Evolutionary conservation across 2,888 invertebrate species (phyloP).

Genomic region (Embidobia sp.): DNA sequence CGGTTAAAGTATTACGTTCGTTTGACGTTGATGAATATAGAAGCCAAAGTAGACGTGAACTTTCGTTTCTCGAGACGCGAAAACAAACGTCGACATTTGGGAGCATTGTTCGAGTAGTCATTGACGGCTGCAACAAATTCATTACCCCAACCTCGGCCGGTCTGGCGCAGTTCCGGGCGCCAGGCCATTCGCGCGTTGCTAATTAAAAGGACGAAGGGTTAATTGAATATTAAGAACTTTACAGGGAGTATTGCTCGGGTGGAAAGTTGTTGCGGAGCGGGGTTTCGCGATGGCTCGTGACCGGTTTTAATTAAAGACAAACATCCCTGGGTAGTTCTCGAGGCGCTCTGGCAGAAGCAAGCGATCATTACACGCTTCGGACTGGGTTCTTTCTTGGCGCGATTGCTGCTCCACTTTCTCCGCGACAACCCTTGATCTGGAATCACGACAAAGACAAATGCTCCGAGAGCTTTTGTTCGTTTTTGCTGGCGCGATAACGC

Average conservation of each 20-base stretch:
- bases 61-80: slow-evolving; percentile 6
- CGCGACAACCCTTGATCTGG: slow-evolving; percentile 48
- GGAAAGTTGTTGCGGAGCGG: slow-evolving; percentile 34
- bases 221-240: slow-evolving; percentile 63
- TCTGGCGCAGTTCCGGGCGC: slow-evolving; percentile 6
- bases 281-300: slow-evolving; percentile 25
- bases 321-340: slow-evolving; percentile 43
- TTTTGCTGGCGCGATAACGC: slow-evolving; percentile 39
- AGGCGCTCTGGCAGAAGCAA: slow-evolving; percentile 43
- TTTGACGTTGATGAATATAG: too few species aligned
- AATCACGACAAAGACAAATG: slow-evolving; percentile 57
- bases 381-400: slow-evolving; percentile 30
- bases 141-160: neutral
- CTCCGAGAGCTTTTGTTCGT: slow-evolving; percentile 3
- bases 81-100: slow-evolving; percentile 6
- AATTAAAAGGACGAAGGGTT: slow-evolving; percentile 57
- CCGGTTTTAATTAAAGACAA: slow-evolving; percentile 61
- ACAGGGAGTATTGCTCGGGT: slow-evolving; percentile 22
- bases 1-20: too few species aligned
- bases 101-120: slow-evolving; percentile 20
- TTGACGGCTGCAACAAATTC: slow-evolving; percentile 22
- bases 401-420: slow-evolving; percentile 41
- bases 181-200: slow-evolving; percentile 19
- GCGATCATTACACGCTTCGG: slow-evolving; percentile 56
- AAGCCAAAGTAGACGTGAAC: slow-evolving; percentile 4